These are phyloP conservation scores for Nomada ferruginata DNA, from an alignment of 2,888 invertebrate species.

Conservation along the genomic window DNA sequence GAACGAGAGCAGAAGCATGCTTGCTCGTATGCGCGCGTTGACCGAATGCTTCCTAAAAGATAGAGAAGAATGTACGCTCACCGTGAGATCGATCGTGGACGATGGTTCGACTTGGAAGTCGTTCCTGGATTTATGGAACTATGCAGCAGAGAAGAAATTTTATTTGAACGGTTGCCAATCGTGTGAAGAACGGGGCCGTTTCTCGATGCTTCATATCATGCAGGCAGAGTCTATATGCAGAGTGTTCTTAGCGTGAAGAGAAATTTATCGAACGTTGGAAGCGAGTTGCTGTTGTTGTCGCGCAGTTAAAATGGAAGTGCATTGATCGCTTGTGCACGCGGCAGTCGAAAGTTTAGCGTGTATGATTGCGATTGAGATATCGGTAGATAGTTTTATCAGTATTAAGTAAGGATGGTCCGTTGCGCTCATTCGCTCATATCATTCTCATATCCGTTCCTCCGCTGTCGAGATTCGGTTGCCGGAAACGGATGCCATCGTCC, in stretches of 20 bases:
- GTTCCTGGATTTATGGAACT: not conserved
- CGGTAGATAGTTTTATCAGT: conserved; percentile 25
- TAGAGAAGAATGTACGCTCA: not conserved
- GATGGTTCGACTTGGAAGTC: conserved; percentile 15
- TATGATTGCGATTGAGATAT: not conserved
- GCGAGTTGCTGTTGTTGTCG: conserved; percentile 18
- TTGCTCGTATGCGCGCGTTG: conserved; percentile 28
- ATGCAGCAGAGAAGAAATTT: not conserved
- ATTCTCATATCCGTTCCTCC: conserved; percentile 31
- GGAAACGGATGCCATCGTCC: conserved; percentile 21
- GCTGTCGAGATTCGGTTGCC: conserved; percentile 1
- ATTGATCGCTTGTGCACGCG: not conserved
- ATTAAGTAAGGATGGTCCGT: conserved; percentile 9
- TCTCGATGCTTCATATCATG: conserved; percentile 67
- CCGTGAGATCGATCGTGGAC: conserved; percentile 8
- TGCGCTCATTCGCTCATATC: conserved; percentile 12
- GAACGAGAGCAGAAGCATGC: conserved; percentile 17
- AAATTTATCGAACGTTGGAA: conserved; percentile 56
- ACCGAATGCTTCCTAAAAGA: conserved; percentile 50
- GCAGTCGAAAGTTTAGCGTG: not conserved
- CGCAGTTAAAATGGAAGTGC: not conserved
- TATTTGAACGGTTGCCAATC: conserved; percentile 46
- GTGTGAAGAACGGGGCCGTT: conserved; percentile 18
- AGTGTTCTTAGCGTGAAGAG: conserved; percentile 3
- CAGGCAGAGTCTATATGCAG: conserved; percentile 52